Percentiles rank a stretch among this genome's conserved stretches.
phyloP scores from a whole-genome alignment of 2,797 vertebrate genomes.

The Karalla daura region DNA sequence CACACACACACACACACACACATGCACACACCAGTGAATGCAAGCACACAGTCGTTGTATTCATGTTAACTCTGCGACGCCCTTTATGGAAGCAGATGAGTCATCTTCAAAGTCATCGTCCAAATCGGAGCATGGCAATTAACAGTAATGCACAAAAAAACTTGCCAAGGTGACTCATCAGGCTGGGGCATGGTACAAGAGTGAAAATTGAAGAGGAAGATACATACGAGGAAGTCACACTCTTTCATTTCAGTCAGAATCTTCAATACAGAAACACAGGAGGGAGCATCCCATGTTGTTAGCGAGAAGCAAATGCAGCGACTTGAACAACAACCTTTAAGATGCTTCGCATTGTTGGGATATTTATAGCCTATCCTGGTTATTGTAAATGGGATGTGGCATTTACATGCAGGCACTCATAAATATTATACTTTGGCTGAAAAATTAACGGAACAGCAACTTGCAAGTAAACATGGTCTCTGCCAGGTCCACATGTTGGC shows the following conservation, averaged over 20 bases:
- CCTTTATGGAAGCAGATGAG: constrained; percentile 29
- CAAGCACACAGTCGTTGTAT: not conserved
- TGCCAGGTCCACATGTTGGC: constrained; percentile 14
- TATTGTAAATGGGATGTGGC: constrained; percentile 38
- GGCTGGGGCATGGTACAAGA: not conserved
- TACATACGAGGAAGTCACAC: constrained; percentile 14
- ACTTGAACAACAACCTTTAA: constrained; percentile 33
- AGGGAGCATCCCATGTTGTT: constrained; percentile 15
- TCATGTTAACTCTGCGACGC: not conserved
- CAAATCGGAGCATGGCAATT: constrained; percentile 27
- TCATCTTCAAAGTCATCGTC: constrained; percentile 34
- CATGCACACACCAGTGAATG: not conserved
- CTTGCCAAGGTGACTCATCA: constrained; percentile 31
- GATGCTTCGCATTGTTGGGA: constrained; percentile 14
- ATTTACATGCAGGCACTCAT: constrained; percentile 53
- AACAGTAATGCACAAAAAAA: constrained; percentile 24
- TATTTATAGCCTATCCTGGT: constrained; percentile 31
- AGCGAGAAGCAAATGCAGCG: constrained; percentile 6
- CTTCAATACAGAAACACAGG: no score
- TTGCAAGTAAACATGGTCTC: constrained; percentile 23
- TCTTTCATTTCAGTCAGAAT: no score
- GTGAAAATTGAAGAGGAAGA: not conserved
- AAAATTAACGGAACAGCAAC: constrained; percentile 30
- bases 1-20: not conserved
- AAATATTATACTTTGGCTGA: constrained; percentile 38